phyloP scores from a whole-genome alignment of 2,797 vertebrate species.

The Spinus olivaceus region DNA sequence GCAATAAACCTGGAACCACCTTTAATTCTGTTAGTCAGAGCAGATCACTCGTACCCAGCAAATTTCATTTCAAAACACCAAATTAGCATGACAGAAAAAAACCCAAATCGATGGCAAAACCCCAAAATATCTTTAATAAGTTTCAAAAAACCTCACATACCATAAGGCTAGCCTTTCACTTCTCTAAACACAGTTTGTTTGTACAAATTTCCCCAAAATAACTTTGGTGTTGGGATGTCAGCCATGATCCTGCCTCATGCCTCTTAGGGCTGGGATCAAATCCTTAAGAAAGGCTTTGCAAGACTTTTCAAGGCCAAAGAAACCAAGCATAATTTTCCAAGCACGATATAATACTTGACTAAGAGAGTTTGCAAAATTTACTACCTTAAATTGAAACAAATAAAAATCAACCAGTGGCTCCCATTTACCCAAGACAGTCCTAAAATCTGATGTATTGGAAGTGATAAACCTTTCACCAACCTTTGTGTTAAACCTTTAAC shows the following conservation, averaged over 20 bases:
- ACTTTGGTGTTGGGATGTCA: conserved; percentile 6
- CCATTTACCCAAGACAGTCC: background rate
- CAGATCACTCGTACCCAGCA: background rate
- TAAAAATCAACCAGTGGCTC: background rate
- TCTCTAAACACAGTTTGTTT: background rate
- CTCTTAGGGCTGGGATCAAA: background rate
- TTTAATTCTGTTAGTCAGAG: background rate
- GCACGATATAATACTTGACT: background rate
- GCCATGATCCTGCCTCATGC: background rate
- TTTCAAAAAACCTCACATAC: conserved; percentile 4
- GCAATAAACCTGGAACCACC: background rate
- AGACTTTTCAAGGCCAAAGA: background rate
- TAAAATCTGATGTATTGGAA: background rate
- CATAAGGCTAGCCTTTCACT: background rate
- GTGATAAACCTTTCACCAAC: background rate
- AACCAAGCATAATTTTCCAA: conserved; percentile 26
- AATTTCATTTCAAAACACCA: background rate
- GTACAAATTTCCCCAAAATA: conserved; percentile 15
- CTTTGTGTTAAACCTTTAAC: background rate
- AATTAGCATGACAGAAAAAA: background rate
- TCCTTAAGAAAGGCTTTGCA: background rate
- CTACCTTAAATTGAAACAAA: background rate
- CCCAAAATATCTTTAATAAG: background rate
- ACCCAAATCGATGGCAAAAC: fast-evolving
- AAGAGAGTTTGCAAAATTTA: background rate